Conservation (phyloP, 2,113 vertebrate genomes). For the Canis aureus region DNA sequence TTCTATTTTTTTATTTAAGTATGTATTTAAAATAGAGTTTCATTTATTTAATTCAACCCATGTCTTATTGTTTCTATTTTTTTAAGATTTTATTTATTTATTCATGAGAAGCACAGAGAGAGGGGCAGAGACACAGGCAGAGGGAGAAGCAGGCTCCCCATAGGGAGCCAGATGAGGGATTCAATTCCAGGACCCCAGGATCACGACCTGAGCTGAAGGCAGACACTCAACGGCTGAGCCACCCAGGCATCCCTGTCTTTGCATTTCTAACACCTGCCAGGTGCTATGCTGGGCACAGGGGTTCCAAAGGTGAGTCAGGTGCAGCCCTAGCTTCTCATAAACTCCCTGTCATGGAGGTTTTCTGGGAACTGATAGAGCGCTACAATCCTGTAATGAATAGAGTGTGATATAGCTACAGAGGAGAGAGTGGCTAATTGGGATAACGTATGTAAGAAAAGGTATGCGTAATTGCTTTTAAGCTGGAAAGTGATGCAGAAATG, state of each 20-base stretch:
- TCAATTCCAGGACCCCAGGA: too few species aligned
- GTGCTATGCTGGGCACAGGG: neutral
- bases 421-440: constrained; percentile 55
- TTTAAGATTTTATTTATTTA: too few species aligned
- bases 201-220: too few species aligned
- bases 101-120: too few species aligned
- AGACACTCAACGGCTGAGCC: too few species aligned
- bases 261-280: constrained; percentile 35
- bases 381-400: constrained; percentile 7
- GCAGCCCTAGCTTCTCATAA: constrained; percentile 44
- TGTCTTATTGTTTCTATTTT: neutral
- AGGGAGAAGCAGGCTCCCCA: too few species aligned
- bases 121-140: too few species aligned
- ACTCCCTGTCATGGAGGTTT: neutral
- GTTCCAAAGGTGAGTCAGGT: constrained; percentile 2
- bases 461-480: constrained; percentile 23
- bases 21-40: constrained; percentile 25
- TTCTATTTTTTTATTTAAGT: neutral
- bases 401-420: constrained; percentile 14
- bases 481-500: constrained; percentile 27
- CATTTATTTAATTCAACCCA: constrained; percentile 3
- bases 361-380: constrained; percentile 45
- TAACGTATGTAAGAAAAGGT: constrained; percentile 9
- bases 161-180: too few species aligned
- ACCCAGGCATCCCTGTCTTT: neutral